Percentiles rank a stretch among this genome's conserved stretches.
These are phyloP conservation scores for Penaeus monodon DNA, from an alignment of 2,888 invertebrate species.

Conservation along the genomic window DNA sequence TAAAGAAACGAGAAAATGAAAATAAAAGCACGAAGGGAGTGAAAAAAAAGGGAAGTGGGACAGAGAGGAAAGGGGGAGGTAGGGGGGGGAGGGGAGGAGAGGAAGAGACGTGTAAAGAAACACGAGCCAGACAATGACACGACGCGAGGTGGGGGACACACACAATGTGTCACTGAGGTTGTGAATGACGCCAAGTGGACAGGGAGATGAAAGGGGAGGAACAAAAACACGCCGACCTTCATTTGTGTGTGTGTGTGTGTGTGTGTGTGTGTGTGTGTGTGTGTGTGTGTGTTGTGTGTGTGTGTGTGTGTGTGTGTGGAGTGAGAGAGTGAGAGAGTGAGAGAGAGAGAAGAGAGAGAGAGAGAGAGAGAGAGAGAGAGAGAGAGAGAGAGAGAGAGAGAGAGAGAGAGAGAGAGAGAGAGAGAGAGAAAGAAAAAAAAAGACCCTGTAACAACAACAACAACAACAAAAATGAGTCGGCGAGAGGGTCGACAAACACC, in stretches of 20 bases:
- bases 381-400: no score
- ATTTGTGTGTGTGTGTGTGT: no score
- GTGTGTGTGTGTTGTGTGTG: no score
- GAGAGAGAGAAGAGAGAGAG: conserved; percentile 17
- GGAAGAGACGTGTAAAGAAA: not conserved
- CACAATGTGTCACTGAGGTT: not conserved
- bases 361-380: not conserved
- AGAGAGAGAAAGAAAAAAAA: no score
- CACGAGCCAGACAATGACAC: not conserved
- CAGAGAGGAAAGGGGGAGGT: not conserved
- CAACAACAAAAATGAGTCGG: no score
- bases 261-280: no score
- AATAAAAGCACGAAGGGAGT: not conserved
- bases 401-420: no score
- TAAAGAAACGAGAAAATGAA: not conserved
- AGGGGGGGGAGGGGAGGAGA: not conserved
- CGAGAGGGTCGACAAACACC: no score
- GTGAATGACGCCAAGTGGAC: not conserved
- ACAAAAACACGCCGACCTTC: no score
- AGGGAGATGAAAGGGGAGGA: not conserved
- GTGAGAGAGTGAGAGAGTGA: conserved; percentile 4
- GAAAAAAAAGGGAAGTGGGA: not conserved
- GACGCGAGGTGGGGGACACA: not conserved
- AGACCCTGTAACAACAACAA: no score
- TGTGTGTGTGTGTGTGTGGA: not conserved